phyloP scores from a whole-genome alignment of 2,888 invertebrate genomes.

The Sesia apiformis region DNA sequence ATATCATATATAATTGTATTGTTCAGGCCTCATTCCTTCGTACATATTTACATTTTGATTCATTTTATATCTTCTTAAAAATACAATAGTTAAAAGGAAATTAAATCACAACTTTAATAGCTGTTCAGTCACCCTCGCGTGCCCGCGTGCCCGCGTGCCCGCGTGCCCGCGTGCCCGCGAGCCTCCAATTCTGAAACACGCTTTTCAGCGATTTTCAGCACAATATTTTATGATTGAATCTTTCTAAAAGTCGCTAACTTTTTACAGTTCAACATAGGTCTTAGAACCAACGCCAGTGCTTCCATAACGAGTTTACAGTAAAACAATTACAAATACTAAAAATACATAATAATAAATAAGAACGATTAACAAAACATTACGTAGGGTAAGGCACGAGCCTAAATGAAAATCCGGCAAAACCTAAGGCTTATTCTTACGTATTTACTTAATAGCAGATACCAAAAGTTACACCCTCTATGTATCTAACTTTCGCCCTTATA shows the following conservation, averaged over 20 bases:
- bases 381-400: slow-evolving; percentile 30
- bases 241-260: too few species aligned
- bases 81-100: not conserved
- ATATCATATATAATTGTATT: slow-evolving; percentile 28
- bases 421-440: not conserved
- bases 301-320: slow-evolving; percentile 8
- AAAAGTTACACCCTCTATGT: too few species aligned
- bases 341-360: slow-evolving; percentile 33
- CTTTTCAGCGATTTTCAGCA: too few species aligned
- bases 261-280: too few species aligned
- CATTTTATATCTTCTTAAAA: slow-evolving; percentile 4
- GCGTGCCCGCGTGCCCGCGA: too few species aligned
- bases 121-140: too few species aligned
- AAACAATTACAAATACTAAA: slow-evolving; percentile 29
- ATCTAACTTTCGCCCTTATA: too few species aligned
- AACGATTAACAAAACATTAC: slow-evolving; percentile 26
- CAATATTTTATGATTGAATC: too few species aligned
- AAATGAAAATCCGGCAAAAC: slow-evolving; percentile 8
- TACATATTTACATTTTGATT: slow-evolving; percentile 53
- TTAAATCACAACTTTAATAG: not conserved
- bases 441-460: not conserved
- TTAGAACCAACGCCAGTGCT: too few species aligned
- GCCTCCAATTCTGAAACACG: too few species aligned
- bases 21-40: slow-evolving; percentile 58
- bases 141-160: too few species aligned